Conservation (phyloP, 2,113 vertebrate genomes). For the Sialia sialis region DNA sequence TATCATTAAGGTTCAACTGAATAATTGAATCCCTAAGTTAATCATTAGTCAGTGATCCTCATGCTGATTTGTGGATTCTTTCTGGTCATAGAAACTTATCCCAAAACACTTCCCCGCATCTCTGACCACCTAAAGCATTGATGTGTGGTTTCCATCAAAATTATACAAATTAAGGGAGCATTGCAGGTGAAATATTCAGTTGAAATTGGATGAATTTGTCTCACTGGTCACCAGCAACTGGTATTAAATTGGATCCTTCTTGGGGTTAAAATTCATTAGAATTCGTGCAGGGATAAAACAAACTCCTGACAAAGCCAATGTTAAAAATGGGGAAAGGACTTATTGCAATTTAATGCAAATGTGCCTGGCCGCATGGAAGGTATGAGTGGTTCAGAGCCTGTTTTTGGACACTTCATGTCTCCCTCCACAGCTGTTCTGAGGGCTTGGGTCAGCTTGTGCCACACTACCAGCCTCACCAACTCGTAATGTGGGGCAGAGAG, state of each 20-base stretch:
- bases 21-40: not conserved
- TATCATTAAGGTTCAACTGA: not conserved
- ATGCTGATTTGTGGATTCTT: not conserved
- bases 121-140: not conserved
- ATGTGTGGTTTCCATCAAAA: fast-evolving
- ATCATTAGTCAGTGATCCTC: constrained; percentile 30
- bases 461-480: not conserved
- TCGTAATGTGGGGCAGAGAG: not conserved
- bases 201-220: not conserved
- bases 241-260: not conserved
- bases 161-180: not conserved
- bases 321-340: not conserved
- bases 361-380: not conserved
- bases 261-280: not conserved
- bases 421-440: not conserved
- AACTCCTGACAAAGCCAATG: not conserved
- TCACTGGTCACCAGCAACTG: not conserved
- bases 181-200: not conserved
- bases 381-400: not conserved
- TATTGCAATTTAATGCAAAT: not conserved
- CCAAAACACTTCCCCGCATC: not conserved
- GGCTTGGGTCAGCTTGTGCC: not conserved
- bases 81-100: not conserved
- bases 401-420: not conserved
- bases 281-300: not conserved